Evolutionary conservation across 2,888 invertebrate species (phyloP).

Genomic region (Acronicta leporina): DNA sequence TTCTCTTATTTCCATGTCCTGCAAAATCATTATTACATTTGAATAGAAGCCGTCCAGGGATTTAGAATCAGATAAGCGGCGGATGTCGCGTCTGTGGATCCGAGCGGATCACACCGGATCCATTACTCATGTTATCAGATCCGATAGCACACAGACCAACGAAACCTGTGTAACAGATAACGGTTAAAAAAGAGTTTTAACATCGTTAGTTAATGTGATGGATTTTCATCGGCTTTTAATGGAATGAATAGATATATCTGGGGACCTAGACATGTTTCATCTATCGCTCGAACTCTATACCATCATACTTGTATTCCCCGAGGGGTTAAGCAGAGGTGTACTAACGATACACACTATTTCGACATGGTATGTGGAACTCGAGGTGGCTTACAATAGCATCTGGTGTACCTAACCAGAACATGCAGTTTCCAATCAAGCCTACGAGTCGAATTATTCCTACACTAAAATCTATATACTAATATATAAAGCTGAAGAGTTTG

Average conservation of each 20-base stretch:
- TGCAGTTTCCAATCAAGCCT: no score
- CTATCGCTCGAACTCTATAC: no score
- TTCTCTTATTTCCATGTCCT: slow-evolving; percentile 15
- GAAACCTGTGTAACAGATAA: slow-evolving; percentile 32
- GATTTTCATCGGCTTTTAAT: slow-evolving; percentile 34
- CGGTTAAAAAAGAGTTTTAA: slow-evolving; percentile 31
- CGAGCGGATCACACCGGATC: slow-evolving; percentile 21
- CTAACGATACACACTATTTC: no score
- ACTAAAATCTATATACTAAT: no score
- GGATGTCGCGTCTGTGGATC: slow-evolving; percentile 5
- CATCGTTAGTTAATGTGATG: slow-evolving; percentile 31
- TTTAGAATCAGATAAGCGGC: slow-evolving; percentile 40
- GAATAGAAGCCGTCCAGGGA: slow-evolving; percentile 40
- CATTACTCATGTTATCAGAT: slow-evolving; percentile 51
- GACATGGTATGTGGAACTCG: no score
- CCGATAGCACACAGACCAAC: slow-evolving; percentile 30
- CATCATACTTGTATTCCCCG: no score
- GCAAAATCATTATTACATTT: slow-evolving; percentile 44
- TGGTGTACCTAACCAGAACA: no score
- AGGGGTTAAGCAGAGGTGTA: no score
- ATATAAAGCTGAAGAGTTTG: no score
- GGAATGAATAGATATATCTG: slow-evolving; percentile 19
- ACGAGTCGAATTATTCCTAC: no score
- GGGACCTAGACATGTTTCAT: no score
- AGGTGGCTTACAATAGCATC: no score